A percentile compares a stretch with the other conserved stretches of the same genome.
Conservation (phyloP, 2,113 vertebrate species). For the Pelvicachromis taeniatus region DNA sequence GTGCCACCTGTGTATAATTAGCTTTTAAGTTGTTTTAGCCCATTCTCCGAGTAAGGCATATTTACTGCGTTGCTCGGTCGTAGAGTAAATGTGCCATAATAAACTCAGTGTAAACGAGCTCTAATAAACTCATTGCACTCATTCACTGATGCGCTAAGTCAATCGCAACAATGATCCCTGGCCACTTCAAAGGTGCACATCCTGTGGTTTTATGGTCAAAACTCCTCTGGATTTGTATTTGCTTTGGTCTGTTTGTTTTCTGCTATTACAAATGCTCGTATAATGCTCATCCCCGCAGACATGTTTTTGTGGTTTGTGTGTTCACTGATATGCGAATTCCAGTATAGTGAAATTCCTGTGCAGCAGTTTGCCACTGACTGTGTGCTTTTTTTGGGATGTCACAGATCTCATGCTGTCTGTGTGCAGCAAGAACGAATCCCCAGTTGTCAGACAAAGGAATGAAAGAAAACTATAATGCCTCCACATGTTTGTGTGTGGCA, state of each 20-base stretch:
- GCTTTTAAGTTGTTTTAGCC: not conserved
- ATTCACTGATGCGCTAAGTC: not conserved
- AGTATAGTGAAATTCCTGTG: not conserved
- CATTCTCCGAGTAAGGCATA: not conserved
- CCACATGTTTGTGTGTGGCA: not conserved
- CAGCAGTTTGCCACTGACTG: not conserved
- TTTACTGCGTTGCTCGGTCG: not conserved
- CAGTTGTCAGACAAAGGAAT: conserved; percentile 27
- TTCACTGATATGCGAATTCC: not conserved
- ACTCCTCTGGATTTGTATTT: not conserved
- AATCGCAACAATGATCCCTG: rapidly evolving
- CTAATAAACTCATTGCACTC: not conserved
- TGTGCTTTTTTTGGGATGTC: not conserved
- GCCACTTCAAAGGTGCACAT: not conserved
- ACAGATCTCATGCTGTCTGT: not conserved
- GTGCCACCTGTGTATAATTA: not conserved
- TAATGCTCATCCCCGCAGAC: not conserved
- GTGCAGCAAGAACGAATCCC: not conserved
- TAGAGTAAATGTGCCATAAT: not conserved
- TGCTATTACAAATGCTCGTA: not conserved
- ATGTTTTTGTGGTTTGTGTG: not conserved
- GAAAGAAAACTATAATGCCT: not conserved
- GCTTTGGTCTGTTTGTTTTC: not conserved
- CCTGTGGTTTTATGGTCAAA: not conserved
- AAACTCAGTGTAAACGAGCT: not conserved